Percentiles rank a stretch among this genome's conserved stretches.
Conservation (phyloP, 1,140 invertebrate genomes). For the Phortica variegata region DNA sequence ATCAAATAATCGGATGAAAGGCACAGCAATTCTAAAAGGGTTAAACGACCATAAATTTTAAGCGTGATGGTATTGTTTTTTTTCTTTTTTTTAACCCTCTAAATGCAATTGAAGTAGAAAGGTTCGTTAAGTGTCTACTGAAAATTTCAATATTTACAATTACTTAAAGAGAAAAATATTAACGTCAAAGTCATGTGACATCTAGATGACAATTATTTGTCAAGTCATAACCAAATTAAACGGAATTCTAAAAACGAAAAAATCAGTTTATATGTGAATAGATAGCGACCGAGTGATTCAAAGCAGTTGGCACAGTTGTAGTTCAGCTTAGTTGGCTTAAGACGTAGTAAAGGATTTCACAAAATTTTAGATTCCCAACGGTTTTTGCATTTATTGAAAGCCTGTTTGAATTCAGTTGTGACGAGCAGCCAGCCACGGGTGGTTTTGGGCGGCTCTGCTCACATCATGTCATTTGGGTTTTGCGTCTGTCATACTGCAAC, state of each 20-base stretch:
- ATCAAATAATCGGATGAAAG: too few species aligned
- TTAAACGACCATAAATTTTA: too few species aligned
- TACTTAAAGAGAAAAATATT: conserved; percentile 39
- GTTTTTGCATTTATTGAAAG: conserved; percentile 32
- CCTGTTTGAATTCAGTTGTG: too few species aligned
- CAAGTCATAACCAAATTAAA: conserved; percentile 53
- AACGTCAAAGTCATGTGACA: conserved; percentile 47
- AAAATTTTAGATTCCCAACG: not conserved
- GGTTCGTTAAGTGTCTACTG: too few species aligned
- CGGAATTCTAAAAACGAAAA: conserved; percentile 1
- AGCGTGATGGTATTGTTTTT: too few species aligned
- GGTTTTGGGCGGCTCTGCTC: conserved; percentile 16
- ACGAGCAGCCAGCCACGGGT: conserved; percentile 29
- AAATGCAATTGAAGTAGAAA: too few species aligned
- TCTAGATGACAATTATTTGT: conserved; percentile 53
- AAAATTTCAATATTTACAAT: conserved; percentile 54
- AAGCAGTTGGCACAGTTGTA: conserved; percentile 38
- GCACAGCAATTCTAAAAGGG: too few species aligned
- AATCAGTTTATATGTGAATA: too few species aligned
- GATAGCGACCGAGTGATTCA: too few species aligned
- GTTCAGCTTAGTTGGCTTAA: not conserved
- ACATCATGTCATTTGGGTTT: conserved; percentile 1
- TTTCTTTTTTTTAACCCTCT: too few species aligned
- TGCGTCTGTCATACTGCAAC: conserved; percentile 26
- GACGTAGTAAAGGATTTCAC: conserved; percentile 36